phyloP scores from a whole-genome alignment of 1,140 invertebrate genomes.

The Liolophura sinensis region DNA sequence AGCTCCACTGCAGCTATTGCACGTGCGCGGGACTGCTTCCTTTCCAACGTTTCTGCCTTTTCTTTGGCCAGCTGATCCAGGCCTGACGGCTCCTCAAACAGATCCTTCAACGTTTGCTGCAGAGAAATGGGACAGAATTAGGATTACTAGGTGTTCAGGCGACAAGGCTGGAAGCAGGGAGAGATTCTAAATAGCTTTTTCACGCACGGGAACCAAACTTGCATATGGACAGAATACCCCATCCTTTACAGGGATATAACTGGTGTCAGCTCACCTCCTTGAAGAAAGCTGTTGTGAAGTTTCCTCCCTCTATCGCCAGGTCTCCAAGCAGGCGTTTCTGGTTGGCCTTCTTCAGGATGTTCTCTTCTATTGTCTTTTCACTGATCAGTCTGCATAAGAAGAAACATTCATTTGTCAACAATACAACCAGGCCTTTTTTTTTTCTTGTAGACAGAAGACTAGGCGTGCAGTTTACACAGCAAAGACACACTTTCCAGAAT shows the following conservation, averaged over 20 bases:
- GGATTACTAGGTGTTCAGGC: not conserved
- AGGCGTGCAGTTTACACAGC: no score
- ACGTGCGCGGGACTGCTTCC: conserved; percentile 28
- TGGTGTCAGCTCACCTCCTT: conserved; percentile 72
- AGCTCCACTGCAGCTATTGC: not conserved
- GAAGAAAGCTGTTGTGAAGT: conserved; percentile 98
- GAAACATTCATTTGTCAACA: not conserved
- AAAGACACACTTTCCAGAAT: no score
- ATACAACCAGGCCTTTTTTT: no score
- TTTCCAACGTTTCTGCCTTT: conserved; percentile 67
- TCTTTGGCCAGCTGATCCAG: conserved; percentile 69
- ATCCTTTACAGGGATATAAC: no score
- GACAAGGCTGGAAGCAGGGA: no score
- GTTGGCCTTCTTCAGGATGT: conserved; percentile 98
- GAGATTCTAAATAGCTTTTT: no score
- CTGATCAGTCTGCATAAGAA: conserved; percentile 77
- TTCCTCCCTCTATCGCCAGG: conserved; percentile 97
- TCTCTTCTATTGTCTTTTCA: conserved; percentile 97
- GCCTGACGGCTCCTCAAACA: conserved; percentile 72
- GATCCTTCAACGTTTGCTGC: conserved; percentile 87
- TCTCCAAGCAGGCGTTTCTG: conserved; percentile 96
- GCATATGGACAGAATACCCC: no score
- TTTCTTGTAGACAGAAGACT: no score
- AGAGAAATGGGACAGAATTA: conserved; percentile 37
- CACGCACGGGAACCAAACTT: no score